phyloP scores from a whole-genome alignment of 2,113 vertebrate genomes.

The Delphinus delphis region DNA sequence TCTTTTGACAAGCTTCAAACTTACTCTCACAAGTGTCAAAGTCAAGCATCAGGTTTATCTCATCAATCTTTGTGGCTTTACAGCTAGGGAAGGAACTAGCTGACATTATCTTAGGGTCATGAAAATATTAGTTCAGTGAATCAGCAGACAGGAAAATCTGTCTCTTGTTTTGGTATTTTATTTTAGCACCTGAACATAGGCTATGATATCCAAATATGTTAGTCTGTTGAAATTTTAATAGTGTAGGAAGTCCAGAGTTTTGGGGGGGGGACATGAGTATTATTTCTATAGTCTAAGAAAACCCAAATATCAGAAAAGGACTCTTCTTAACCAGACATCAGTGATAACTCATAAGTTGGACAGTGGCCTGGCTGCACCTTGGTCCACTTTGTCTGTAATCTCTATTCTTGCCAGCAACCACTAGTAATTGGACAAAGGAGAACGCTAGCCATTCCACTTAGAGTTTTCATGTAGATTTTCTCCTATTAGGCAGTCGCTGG shows the following conservation, averaged over 20 bases:
- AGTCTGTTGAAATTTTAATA: conserved; percentile 22
- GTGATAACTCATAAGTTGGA: background rate
- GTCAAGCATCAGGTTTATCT: conserved; percentile 37
- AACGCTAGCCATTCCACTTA: background rate
- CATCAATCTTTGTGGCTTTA: conserved; percentile 39
- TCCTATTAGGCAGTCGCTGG: background rate
- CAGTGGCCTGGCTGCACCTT: background rate
- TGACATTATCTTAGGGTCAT: conserved; percentile 39
- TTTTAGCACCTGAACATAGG: background rate
- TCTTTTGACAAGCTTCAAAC: conserved; percentile 56
- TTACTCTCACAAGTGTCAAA: conserved; percentile 60
- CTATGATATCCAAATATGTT: background rate
- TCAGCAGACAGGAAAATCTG: background rate
- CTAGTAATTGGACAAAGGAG: background rate
- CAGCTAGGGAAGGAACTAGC: background rate
- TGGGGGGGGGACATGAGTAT: background rate
- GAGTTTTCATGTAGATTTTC: background rate
- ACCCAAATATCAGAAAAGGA: background rate
- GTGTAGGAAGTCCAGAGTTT: background rate
- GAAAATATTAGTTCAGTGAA: conserved; percentile 52
- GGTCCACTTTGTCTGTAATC: background rate
- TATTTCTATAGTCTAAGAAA: background rate
- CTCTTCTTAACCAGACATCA: background rate
- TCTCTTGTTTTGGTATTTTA: conserved; percentile 26
- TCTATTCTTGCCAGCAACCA: background rate